These are phyloP conservation scores for Tragelaphus scriptus DNA, from an alignment of 2,113 vertebrate genomes.

Conservation along the genomic window DNA sequence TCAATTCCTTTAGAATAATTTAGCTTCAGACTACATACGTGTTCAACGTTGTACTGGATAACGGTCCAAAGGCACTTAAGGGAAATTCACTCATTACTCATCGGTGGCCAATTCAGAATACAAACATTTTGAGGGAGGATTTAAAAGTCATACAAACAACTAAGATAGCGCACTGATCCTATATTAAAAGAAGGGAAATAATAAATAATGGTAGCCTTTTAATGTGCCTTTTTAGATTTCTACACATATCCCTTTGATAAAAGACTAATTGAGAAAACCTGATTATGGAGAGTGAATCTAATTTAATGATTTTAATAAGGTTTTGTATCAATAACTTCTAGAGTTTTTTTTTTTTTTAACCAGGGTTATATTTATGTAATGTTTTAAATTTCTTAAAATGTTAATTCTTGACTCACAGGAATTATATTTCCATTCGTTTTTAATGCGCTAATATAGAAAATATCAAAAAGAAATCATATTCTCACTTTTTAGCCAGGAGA, in stretches of 20 bases:
- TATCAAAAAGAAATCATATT: slow-evolving; percentile 77
- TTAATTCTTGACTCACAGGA: slow-evolving; percentile 68
- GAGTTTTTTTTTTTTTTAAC: slow-evolving; percentile 64
- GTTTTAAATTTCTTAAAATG: slow-evolving; percentile 65
- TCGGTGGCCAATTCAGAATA: not conserved
- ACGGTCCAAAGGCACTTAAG: not conserved
- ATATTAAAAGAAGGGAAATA: not conserved
- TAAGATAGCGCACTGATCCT: not conserved
- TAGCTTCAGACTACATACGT: not conserved
- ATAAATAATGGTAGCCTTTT: not conserved
- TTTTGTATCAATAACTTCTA: slow-evolving; percentile 68
- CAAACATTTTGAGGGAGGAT: not conserved
- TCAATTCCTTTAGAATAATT: not conserved
- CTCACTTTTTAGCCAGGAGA: slow-evolving; percentile 71
- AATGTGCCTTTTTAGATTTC: not conserved
- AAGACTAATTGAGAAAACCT: not conserved
- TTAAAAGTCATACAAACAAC: not conserved
- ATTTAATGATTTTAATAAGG: slow-evolving; percentile 71
- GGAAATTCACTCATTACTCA: not conserved
- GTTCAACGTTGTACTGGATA: not conserved
- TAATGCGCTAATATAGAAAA: slow-evolving; percentile 73
- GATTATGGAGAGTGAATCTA: slow-evolving; percentile 48
- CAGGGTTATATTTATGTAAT: slow-evolving; percentile 71
- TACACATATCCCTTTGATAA: not conserved
- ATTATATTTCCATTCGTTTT: slow-evolving; percentile 77